Evolutionary conservation across 2,888 invertebrate genomes (phyloP), one percentile per base, ranked within the genome.

Genomic region (Danaus chrysippus): DNA sequence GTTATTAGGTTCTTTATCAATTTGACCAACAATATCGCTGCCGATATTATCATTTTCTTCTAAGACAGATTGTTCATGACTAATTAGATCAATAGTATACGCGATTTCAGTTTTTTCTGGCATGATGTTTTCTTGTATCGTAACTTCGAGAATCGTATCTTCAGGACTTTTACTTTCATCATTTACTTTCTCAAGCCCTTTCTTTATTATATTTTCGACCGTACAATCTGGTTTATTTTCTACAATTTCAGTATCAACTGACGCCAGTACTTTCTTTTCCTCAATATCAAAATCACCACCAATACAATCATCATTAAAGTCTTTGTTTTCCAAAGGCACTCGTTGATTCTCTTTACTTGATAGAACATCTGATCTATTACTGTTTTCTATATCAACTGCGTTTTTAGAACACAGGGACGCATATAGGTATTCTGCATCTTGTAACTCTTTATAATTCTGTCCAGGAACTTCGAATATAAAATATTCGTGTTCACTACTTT

Each of bases 401-500:
- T 10, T 10, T 17, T 49, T 49, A 9, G 49, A 49, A 9, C 2
- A 49, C 44, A 42, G 34, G 42, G 42, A 42, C 19, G 70, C 71
- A 44, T 68, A 65, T 49, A 62, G 55, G 8, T 62, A 59, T 62
- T 76, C 75, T 43, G 80, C 81, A 68, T 84, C 83, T 57, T 69
- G 70, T 64, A 83, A 73, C 73, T 82, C 81, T 17, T 80, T 71
- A 65, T 85, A 82, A 63, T 65, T 78, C 41, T 78, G 71, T 43
- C 65, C 66, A 42, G 71, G 63, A 42, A 71, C 65, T 67, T 81
- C 77, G 57, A 64, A 73, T 43, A 58, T 41, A 10, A 56, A 3
- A 15, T 49, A 3, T 17, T 49, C 17, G 11, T 5, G 17, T 49
- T 49, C 49, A 10, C 17, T 49, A 17, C 9, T 17, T 49, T 49